Conservation (phyloP, 2,797 vertebrate species). For the Notamacropus eugenii region DNA sequence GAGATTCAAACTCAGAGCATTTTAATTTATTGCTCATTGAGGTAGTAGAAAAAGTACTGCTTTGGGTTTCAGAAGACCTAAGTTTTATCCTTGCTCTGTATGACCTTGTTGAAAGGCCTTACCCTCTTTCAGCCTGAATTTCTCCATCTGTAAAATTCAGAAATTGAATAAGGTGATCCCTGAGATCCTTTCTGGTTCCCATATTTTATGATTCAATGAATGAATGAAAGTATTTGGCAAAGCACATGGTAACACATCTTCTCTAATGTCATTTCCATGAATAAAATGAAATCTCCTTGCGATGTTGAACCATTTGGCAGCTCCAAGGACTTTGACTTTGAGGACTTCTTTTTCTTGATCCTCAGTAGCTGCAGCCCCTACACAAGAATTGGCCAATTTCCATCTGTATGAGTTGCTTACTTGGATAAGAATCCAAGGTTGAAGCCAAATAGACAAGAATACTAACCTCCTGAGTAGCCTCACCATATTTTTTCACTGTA, state of each 20-base stretch:
- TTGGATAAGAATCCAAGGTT: background rate
- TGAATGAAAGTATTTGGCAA: background rate
- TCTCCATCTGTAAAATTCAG: background rate
- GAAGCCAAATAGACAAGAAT: slow-evolving; percentile 23
- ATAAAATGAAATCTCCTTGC: background rate
- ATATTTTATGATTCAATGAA: background rate
- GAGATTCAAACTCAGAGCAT: background rate
- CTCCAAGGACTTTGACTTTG: background rate
- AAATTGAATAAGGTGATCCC: background rate
- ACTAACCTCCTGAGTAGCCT: slow-evolving; percentile 30
- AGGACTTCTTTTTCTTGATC: background rate
- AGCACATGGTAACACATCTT: background rate
- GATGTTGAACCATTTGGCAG: background rate
- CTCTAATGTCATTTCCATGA: background rate
- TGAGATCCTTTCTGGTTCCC: background rate
- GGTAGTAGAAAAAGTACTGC: background rate
- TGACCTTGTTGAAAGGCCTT: background rate
- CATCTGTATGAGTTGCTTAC: background rate
- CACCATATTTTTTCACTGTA: slow-evolving; percentile 25
- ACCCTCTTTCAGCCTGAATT: background rate
- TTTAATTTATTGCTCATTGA: background rate
- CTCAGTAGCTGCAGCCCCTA: background rate
- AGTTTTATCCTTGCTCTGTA: background rate
- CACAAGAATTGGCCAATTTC: background rate
- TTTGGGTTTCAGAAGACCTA: background rate